Evolutionary conservation across 2,113 vertebrate genomes (phyloP).

Genomic region (Mola mola): DNA sequence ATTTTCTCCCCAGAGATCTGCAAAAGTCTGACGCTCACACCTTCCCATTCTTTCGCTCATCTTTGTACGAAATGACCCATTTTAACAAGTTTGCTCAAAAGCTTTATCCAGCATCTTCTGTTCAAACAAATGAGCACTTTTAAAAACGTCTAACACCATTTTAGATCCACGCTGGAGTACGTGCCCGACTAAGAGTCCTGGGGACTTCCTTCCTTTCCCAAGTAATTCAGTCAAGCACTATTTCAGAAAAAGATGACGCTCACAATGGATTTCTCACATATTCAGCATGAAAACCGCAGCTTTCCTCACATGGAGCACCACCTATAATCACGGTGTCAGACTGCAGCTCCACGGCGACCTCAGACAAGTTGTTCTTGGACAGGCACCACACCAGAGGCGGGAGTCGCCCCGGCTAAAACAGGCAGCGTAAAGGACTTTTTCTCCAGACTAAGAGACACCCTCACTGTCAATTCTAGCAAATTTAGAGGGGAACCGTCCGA

Average conservation of each 20-base stretch:
- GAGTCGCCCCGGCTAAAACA: constrained; percentile 60
- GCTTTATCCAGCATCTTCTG: constrained; percentile 2
- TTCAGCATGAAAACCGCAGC: constrained; percentile 73
- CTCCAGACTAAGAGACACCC: constrained; percentile 28
- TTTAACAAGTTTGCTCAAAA: constrained; percentile 16
- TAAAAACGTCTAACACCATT: constrained; percentile 18
- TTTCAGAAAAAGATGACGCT: constrained; percentile 64
- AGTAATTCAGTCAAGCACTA: constrained; percentile 72
- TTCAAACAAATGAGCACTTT: constrained; percentile 11
- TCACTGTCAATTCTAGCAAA: constrained; percentile 32
- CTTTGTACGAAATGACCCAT: not conserved
- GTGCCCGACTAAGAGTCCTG: constrained; percentile 43
- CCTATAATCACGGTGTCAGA: constrained; percentile 78
- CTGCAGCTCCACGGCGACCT: constrained; percentile 64
- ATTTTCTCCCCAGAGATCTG: constrained; percentile 25
- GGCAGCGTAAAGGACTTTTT: constrained; percentile 46
- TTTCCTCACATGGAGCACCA: constrained; percentile 76
- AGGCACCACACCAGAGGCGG: constrained; percentile 66
- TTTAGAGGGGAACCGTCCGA: too few species aligned
- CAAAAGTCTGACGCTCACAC: constrained; percentile 2
- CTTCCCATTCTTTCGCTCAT: constrained; percentile 5
- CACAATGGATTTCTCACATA: constrained; percentile 80
- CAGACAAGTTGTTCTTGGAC: constrained; percentile 81
- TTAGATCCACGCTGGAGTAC: constrained; percentile 53
- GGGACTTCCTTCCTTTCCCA: constrained; percentile 66